Conservation (phyloP, 2,888 invertebrate genomes). For the Coecobrya sp. region DNA sequence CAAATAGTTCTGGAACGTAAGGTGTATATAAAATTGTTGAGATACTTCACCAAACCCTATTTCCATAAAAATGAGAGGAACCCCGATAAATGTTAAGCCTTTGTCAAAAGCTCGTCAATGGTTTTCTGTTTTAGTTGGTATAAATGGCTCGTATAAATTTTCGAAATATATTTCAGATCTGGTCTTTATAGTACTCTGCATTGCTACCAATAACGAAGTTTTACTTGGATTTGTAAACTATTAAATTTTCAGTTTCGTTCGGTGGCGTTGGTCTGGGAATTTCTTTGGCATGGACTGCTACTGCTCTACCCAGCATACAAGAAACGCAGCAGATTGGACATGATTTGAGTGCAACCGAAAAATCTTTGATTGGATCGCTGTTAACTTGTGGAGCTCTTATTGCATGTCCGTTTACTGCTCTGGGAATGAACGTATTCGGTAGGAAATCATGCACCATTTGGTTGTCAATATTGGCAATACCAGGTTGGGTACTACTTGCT, state of each 20-base stretch:
- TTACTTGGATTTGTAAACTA: too few species aligned
- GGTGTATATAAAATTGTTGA: too few species aligned
- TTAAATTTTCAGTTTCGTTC: background rate
- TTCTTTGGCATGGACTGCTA: slow-evolving; percentile 5
- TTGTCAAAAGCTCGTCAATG: too few species aligned
- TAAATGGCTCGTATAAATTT: too few species aligned
- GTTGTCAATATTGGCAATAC: background rate
- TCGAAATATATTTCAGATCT: too few species aligned
- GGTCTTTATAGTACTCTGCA: too few species aligned
- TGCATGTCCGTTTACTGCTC: background rate
- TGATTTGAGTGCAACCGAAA: background rate
- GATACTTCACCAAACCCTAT: too few species aligned
- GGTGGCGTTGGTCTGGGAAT: slow-evolving; percentile 13
- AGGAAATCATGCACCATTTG: background rate
- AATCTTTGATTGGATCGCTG: slow-evolving; percentile 28
- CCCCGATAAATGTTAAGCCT: too few species aligned
- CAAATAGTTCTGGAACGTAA: too few species aligned
- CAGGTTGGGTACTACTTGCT: background rate
- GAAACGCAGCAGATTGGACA: background rate
- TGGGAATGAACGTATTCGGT: background rate
- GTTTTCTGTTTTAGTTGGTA: too few species aligned
- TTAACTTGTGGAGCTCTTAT: background rate
- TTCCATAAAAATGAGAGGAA: too few species aligned
- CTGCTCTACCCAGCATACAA: background rate
- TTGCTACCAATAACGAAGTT: too few species aligned